Evolutionary conservation across 2,888 invertebrate genomes (phyloP).

Genomic region (Drosophila diplacantha): DNA sequence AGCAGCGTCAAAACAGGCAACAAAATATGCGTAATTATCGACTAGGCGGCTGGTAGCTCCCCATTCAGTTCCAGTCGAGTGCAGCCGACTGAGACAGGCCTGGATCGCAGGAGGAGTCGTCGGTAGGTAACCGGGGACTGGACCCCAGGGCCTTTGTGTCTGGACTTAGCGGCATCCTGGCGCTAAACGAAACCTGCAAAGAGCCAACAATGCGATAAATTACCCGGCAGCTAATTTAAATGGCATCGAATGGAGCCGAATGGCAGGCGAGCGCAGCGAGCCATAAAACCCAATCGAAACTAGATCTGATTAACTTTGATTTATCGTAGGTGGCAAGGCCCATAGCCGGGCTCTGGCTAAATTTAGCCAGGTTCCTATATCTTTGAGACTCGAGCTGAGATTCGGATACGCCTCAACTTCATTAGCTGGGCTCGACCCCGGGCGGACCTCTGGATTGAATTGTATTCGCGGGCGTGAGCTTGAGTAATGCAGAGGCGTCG

Average conservation of each 20-base stretch:
- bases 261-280: slow-evolving; percentile 17
- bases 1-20: slow-evolving; percentile 68
- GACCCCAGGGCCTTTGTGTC: slow-evolving; percentile 69
- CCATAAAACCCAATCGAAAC: slow-evolving; percentile 68
- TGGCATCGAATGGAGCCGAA: slow-evolving; percentile 56
- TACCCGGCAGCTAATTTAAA: slow-evolving; percentile 77
- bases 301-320: slow-evolving; percentile 74
- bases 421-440: slow-evolving; percentile 53
- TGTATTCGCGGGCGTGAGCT: slow-evolving; percentile 56
- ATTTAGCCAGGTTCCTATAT: slow-evolving; percentile 50
- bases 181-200: slow-evolving; percentile 68
- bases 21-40: slow-evolving; percentile 73
- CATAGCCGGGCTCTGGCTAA: slow-evolving; percentile 36
- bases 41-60: slow-evolving; percentile 43
- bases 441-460: slow-evolving; percentile 48
- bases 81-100: slow-evolving; percentile 13
- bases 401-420: slow-evolving; percentile 53
- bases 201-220: slow-evolving; percentile 74
- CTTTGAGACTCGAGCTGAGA: not conserved
- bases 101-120: slow-evolving; percentile 8
- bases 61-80: slow-evolving; percentile 42
- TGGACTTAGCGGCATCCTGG: slow-evolving; percentile 61
- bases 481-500: slow-evolving; percentile 67
- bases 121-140: slow-evolving; percentile 10
- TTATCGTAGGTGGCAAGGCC: slow-evolving; percentile 67